A percentile compares a stretch with the other conserved stretches of the same genome.
Conservation (phyloP, 1,140 invertebrate genomes). For the Hirudo medicinalis region DNA sequence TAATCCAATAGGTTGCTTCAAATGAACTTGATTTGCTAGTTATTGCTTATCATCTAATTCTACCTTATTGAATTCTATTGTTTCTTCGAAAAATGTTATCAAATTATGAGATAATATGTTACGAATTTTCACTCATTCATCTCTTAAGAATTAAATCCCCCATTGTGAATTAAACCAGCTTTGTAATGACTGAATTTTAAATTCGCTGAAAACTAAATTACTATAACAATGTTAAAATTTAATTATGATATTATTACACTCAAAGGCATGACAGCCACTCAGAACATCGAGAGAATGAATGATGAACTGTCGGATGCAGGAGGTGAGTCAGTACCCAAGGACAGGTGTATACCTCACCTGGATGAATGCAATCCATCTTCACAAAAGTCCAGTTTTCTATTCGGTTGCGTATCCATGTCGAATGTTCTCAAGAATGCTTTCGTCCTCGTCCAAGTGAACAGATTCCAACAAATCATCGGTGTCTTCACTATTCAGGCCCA, state of each 20-base stretch:
- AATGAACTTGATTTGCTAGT: no score
- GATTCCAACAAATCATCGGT: slow-evolving; percentile 49
- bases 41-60: no score
- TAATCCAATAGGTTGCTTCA: no score
- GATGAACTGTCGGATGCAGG: not conserved
- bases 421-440: slow-evolving; percentile 48
- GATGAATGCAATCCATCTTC: slow-evolving; percentile 15
- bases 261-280: not conserved
- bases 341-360: not conserved
- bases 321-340: not conserved
- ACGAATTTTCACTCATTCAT: no score
- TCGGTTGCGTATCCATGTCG: slow-evolving; percentile 32
- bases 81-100: no score
- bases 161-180: no score
- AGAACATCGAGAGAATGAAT: not conserved
- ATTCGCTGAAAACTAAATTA: no score
- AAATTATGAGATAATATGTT: no score
- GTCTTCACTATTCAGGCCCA: slow-evolving; percentile 49
- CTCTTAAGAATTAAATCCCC: no score
- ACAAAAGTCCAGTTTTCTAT: slow-evolving; percentile 18
- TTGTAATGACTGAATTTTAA: no score
- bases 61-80: no score
- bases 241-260: not conserved
- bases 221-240: not conserved
- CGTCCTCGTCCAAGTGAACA: slow-evolving; percentile 48